Conservation (phyloP, 2,113 vertebrate genomes). For the Alosa alosa region DNA sequence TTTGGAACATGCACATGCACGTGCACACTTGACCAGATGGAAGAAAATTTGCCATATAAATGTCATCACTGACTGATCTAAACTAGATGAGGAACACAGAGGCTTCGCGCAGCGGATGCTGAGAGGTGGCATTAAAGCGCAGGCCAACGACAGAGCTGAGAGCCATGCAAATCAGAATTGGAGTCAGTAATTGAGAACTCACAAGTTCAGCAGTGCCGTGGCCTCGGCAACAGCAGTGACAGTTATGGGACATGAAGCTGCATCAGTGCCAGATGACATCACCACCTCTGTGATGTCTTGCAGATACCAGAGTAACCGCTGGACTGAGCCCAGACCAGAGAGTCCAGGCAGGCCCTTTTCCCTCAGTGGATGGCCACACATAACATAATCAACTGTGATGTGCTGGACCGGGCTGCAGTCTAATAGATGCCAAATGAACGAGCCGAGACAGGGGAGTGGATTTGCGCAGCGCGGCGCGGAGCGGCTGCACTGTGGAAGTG, state of each 20-base stretch:
- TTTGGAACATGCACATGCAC: background rate
- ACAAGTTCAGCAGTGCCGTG: background rate
- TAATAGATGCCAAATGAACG: background rate
- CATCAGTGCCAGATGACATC: too few relatives aligned
- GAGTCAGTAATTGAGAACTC: background rate
- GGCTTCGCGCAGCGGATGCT: background rate
- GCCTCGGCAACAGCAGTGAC: background rate
- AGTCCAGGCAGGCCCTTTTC: background rate
- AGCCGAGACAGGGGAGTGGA: background rate
- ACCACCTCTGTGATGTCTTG: background rate
- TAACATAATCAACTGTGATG: background rate
- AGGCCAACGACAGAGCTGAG: background rate
- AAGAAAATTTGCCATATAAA: background rate
- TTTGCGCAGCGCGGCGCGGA: background rate
- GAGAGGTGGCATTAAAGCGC: background rate
- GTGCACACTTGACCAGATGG: background rate
- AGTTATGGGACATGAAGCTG: background rate
- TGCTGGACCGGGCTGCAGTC: background rate
- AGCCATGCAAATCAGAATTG: background rate
- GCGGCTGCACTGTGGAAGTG: background rate
- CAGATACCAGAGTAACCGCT: background rate
- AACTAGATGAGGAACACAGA: background rate
- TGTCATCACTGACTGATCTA: background rate
- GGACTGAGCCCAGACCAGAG: background rate
- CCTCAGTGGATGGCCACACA: background rate